These are phyloP conservation scores for Heliconius hermathena DNA, from an alignment of 1,140 invertebrate genomes.

Conservation along the genomic window DNA sequence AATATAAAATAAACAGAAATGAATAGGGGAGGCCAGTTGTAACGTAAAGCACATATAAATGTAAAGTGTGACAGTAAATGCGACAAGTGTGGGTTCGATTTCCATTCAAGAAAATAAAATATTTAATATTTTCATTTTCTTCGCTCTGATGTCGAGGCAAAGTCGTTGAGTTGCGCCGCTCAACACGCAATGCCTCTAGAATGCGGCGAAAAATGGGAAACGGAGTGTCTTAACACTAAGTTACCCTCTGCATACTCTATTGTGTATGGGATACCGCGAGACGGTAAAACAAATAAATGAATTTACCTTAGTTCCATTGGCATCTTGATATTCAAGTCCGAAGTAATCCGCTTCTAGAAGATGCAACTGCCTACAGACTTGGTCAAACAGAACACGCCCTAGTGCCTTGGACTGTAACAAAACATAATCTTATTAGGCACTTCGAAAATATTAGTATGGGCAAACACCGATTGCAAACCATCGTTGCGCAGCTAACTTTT, in stretches of 20 bases:
- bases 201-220: not conserved
- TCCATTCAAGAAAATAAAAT: not conserved
- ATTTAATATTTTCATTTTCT: not conserved
- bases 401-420: slow-evolving; percentile 95
- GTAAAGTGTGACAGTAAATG: not conserved
- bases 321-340: slow-evolving; percentile 96
- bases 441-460: not conserved
- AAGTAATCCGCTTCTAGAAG: slow-evolving; percentile 99
- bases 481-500: too few species aligned
- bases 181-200: not conserved
- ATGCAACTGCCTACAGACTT: slow-evolving; percentile 97
- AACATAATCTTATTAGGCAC: slow-evolving; percentile 37
- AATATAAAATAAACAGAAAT: not conserved
- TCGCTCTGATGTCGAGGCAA: not conserved
- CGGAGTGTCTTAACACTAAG: not conserved
- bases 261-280: too few species aligned
- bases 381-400: slow-evolving; percentile 96
- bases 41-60: not conserved
- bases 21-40: not conserved
- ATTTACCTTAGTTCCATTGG: slow-evolving; percentile 89
- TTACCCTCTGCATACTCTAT: too few species aligned
- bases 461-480: not conserved
- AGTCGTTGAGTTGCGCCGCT: not conserved
- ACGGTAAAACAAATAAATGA: too few species aligned
- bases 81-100: not conserved